Percentiles rank a stretch among this genome's conserved stretches.
Conservation (phyloP, 2,888 invertebrate genomes). For the Lydus trimaculatus region DNA sequence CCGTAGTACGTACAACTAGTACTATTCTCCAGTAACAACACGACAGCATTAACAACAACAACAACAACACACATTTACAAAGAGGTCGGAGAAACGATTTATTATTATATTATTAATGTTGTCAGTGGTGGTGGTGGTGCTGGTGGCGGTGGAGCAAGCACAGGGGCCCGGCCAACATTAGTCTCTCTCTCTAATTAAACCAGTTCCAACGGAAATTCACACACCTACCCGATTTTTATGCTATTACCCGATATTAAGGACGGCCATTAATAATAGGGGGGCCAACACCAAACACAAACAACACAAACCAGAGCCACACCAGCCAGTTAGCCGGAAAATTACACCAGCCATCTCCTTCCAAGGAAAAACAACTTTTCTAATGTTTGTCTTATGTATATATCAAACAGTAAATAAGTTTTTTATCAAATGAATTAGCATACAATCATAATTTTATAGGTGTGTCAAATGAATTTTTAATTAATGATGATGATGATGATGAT, state of each 20-base stretch:
- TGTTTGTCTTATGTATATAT: not conserved
- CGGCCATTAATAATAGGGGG: slow-evolving; percentile 30
- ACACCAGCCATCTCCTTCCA: not conserved
- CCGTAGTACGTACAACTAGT: not conserved
- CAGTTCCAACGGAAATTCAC: slow-evolving; percentile 49
- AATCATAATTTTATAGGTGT: not conserved
- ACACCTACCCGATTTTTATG: slow-evolving; percentile 46
- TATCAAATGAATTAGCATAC: not conserved
- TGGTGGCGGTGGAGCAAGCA: slow-evolving; percentile 13
- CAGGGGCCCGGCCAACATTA: slow-evolving; percentile 44
- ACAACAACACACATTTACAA: slow-evolving; percentile 15
- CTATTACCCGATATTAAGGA: slow-evolving; percentile 35
- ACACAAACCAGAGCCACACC: not conserved
- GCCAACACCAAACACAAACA: not conserved
- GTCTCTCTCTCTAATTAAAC: slow-evolving; percentile 45
- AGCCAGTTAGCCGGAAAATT: not conserved
- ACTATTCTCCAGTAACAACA: not conserved
- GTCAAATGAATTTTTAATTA: not conserved
- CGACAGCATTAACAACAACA: no score
- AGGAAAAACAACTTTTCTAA: not conserved
- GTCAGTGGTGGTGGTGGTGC: slow-evolving; percentile 19
- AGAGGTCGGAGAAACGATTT: slow-evolving; percentile 24
- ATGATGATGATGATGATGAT: not conserved
- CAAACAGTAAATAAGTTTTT: not conserved
- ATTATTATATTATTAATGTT: slow-evolving; percentile 31